Percentiles rank a stretch among this genome's conserved stretches.
Evolutionary conservation across 2,888 invertebrate genomes (phyloP).

Genomic region (Oxycera nigricornis): DNA sequence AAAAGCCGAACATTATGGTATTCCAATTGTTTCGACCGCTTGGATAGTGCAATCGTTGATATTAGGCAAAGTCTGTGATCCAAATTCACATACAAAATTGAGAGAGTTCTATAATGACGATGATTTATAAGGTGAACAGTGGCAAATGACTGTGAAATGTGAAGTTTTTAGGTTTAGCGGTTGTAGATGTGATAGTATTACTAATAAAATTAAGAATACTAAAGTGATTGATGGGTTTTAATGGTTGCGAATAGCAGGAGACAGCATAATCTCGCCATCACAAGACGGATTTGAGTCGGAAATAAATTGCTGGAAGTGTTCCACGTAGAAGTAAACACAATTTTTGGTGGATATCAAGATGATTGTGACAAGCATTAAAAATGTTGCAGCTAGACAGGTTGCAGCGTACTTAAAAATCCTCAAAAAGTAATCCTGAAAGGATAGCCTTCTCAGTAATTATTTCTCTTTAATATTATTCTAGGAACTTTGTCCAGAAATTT

Average conservation of each 20-base stretch:
- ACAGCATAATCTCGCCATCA: conserved; percentile 64
- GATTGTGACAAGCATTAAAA: no score
- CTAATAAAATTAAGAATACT: not conserved
- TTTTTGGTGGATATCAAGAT: no score
- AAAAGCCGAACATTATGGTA: conserved; percentile 65
- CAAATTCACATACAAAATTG: conserved; percentile 64
- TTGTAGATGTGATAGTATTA: not conserved
- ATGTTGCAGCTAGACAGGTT: no score
- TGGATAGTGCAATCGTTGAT: conserved; percentile 76
- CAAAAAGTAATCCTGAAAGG: no score
- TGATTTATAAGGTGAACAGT: conserved; percentile 39
- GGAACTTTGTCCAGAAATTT: no score
- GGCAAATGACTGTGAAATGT: not conserved
- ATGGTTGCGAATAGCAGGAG: conserved; percentile 69
- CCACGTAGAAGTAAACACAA: no score
- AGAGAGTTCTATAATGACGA: conserved; percentile 49
- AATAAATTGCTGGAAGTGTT: conserved; percentile 62
- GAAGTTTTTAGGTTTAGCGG: not conserved
- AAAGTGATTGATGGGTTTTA: conserved; percentile 54
- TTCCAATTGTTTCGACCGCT: conserved; percentile 72
- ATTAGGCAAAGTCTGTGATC: conserved; percentile 65
- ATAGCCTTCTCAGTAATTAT: no score
- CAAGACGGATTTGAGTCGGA: no score
- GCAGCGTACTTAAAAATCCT: no score
- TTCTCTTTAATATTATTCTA: no score